phyloP scores from a whole-genome alignment of 2,888 invertebrate species.

The Bugula neritina region DNA sequence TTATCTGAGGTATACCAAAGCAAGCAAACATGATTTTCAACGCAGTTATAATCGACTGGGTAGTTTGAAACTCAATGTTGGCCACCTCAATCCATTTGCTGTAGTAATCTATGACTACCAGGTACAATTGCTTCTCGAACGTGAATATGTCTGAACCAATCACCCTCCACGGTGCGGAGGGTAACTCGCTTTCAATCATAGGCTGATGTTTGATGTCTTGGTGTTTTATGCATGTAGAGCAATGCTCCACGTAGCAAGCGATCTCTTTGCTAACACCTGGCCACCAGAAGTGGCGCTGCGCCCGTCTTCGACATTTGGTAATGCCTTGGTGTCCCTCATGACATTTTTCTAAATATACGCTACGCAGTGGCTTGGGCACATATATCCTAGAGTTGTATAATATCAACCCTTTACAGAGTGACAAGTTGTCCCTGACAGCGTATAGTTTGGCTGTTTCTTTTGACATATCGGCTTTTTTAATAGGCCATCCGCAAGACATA shows the following conservation, averaged over 20 bases:
- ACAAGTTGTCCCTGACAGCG: neutral
- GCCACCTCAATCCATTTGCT: neutral
- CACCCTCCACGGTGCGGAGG: neutral
- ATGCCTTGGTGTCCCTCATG: no score
- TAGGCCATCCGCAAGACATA: neutral
- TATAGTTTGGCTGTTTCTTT: neutral
- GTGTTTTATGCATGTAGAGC: no score
- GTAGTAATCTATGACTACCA: no score
- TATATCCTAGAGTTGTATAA: no score
- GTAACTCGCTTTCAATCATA: neutral
- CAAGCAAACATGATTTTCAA: no score
- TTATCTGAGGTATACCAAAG: neutral
- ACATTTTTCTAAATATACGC: neutral
- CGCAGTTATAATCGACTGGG: no score
- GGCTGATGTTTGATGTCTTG: no score
- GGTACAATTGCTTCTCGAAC: neutral
- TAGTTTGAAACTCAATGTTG: neutral
- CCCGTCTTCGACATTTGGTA: constrained; percentile 15
- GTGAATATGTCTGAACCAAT: neutral
- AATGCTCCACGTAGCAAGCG: no score
- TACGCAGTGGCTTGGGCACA: no score
- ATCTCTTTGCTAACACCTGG: no score
- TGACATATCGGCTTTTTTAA: neutral
- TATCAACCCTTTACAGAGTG: no score
- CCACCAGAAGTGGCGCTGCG: neutral